phyloP scores from a whole-genome alignment of 2,113 vertebrate species.

The Ardeotis arabs region DNA sequence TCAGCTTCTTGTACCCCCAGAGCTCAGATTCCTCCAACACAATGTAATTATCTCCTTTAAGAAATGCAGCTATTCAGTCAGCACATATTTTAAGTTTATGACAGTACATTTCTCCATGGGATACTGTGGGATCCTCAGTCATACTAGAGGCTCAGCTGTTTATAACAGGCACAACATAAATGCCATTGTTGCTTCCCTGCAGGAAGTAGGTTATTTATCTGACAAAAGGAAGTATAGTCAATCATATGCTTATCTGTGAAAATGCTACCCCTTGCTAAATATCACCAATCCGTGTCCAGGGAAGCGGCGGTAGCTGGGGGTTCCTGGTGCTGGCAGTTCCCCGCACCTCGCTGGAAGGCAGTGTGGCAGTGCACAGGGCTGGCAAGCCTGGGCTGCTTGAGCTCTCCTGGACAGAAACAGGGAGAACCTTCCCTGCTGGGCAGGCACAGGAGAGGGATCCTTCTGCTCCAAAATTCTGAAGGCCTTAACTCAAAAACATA shows the following conservation, averaged over 20 bases:
- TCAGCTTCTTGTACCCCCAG: background rate
- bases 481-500: background rate
- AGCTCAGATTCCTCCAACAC: background rate
- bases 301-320: background rate
- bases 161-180: background rate
- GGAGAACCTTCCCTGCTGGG: background rate
- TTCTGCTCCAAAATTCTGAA: background rate
- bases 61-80: background rate
- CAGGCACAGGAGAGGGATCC: no score
- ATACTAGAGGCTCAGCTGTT: background rate
- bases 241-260: background rate
- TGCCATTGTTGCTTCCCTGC: background rate
- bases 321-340: fast-evolving
- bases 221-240: background rate
- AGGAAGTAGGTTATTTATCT: background rate
- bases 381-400: fast-evolving
- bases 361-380: background rate
- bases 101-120: background rate
- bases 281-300: fast-evolving
- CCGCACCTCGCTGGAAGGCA: slow-evolving; percentile 55
- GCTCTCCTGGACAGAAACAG: background rate
- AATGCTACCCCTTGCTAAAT: background rate
- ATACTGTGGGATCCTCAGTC: background rate
- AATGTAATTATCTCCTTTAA: background rate
- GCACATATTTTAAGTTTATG: fast-evolving